Conservation (phyloP, 2,888 invertebrate species). For the Malacosoma neustria region DNA sequence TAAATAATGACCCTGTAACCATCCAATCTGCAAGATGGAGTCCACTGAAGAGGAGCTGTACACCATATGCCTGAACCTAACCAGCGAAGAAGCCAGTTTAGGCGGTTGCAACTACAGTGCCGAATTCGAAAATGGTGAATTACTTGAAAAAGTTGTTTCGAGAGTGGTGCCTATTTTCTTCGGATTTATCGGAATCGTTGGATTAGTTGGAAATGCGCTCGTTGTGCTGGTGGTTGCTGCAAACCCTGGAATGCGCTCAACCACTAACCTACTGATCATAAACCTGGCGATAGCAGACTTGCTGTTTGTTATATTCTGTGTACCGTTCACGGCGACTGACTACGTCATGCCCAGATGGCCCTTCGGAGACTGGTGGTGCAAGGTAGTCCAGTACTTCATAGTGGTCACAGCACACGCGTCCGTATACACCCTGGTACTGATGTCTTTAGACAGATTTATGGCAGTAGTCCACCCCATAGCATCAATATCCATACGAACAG, state of each 20-base stretch:
- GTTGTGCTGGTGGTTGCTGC: slow-evolving; percentile 92
- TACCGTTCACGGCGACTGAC: slow-evolving; percentile 94
- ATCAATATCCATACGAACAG: slow-evolving; percentile 89
- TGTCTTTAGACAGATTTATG: slow-evolving; percentile 93
- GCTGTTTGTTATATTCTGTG: slow-evolving; percentile 93
- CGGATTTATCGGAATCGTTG: slow-evolving; percentile 88
- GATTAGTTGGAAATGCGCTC: slow-evolving; percentile 91
- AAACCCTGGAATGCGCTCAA: slow-evolving; percentile 94
- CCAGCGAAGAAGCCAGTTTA: slow-evolving; percentile 41
- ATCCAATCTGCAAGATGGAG: slow-evolving; percentile 35
- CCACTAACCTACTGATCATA: slow-evolving; percentile 93
- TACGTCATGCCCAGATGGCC: slow-evolving; percentile 93
- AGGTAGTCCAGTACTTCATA: slow-evolving; percentile 92
- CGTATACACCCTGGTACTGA: slow-evolving; percentile 93
- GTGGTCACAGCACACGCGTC: slow-evolving; percentile 95
- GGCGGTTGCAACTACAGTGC: slow-evolving; percentile 52
- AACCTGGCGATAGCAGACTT: slow-evolving; percentile 93
- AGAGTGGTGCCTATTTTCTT: slow-evolving; percentile 88
- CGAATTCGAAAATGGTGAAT: slow-evolving; percentile 65
- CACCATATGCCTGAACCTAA: slow-evolving; percentile 57
- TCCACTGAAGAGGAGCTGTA: slow-evolving; percentile 60
- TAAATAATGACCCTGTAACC: slow-evolving; percentile 4
- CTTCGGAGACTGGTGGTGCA: slow-evolving; percentile 92
- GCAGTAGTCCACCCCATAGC: slow-evolving; percentile 95
- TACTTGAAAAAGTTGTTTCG: slow-evolving; percentile 78